A percentile compares a stretch with the other conserved stretches of the same genome.
phyloP scores from a whole-genome alignment of 2,797 vertebrate species.

The Notamacropus eugenii region DNA sequence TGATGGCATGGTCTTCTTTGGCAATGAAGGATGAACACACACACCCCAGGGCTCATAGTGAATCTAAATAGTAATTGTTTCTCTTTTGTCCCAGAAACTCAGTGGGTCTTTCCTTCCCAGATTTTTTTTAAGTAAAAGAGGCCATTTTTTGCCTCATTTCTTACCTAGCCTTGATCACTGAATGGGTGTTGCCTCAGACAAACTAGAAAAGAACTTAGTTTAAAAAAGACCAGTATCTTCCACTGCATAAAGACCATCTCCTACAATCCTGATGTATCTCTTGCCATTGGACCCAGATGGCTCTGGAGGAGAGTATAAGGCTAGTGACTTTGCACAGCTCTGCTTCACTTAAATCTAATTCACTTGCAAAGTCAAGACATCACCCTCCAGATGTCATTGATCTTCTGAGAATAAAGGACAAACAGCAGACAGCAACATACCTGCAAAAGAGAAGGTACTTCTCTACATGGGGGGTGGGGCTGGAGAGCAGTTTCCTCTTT shows the following conservation, averaged over 20 bases:
- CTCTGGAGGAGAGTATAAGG: not conserved
- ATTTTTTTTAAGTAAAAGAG: not conserved
- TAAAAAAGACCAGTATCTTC: not conserved
- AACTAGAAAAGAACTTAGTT: not conserved
- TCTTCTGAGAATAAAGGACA: not conserved
- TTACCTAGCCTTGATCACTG: not conserved
- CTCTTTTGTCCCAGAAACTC: not conserved
- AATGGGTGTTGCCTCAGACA: not conserved
- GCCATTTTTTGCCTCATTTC: not conserved
- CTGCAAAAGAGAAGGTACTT: not conserved
- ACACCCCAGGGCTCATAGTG: not conserved
- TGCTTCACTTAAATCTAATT: not conserved
- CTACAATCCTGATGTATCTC: not conserved
- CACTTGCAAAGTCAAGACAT: not conserved
- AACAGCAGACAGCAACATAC: not conserved
- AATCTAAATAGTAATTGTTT: not conserved
- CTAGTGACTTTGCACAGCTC: not conserved
- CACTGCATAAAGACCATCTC: not conserved
- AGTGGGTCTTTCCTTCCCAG: not conserved
- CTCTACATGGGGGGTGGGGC: not conserved
- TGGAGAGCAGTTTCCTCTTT: not conserved
- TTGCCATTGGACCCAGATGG: not conserved
- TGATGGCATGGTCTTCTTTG: no score
- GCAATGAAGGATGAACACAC: no score
- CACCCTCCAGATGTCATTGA: not conserved